Evolutionary conservation across 1,140 invertebrate species (phyloP), one percentile per base, ranked within the genome.

Genomic region (Calephelis nemesis): DNA sequence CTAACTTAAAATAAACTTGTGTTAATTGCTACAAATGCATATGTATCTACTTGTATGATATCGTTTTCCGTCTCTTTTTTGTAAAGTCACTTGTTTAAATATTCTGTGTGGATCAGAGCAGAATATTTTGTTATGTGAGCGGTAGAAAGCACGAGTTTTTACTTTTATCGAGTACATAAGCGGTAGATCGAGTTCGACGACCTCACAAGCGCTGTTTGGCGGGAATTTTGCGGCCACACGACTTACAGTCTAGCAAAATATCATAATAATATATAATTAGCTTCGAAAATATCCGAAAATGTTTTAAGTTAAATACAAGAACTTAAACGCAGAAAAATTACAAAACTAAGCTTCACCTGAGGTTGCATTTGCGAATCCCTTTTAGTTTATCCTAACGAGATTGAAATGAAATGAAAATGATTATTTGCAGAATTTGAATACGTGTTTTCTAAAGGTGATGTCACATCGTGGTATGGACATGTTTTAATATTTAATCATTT

Each of bases 121-220:
- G 67, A 76, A 77, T 73, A 81, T 83, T 82, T 80, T 83, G 79
- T 81, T 77, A 81, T 73, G 76, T 79, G 70, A 79, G 71, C 73
- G 71, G 74, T 76, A 73, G 76, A 82, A 79, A 85, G 78, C 75
- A 84, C 71, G 74, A 86, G 80, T 79, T 88, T 89, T 89, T 86
- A 86, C 85, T 89, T 89, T 89, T 87, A 86, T 84, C 77, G 80
- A 86, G 76, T 74, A 78, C 79, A 75, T 66, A 66, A 66, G 65
- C 65, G 65, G 65, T 47, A 66, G 50, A 54, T 52, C 45, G 42
- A 74, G 87, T 75, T 82, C 81, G 73, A 65, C 65, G 84, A 87
- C 81, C 85, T 63, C 68, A 65, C 66, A 54, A 30, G 42, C 72
- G 71, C 71, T 76, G 74, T 81, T 88, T 85, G 83, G 79, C 82